A percentile compares a stretch with the other conserved stretches of the same genome.
These are phyloP conservation scores for Ahaetulla prasina DNA, from an alignment of 2,113 vertebrate species.

Conservation along the genomic window DNA sequence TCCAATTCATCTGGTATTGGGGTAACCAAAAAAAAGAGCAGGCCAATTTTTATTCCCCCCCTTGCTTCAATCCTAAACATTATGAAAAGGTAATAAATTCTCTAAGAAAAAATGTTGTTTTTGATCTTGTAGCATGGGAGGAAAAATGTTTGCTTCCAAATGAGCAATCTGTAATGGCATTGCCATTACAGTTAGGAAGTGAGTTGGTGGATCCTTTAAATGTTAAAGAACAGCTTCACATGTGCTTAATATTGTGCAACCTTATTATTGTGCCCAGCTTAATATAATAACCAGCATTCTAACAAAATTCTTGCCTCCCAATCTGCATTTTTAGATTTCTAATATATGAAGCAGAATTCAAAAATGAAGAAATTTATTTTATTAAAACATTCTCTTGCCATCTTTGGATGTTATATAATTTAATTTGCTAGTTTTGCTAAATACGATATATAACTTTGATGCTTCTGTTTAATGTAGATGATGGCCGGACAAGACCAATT, in stretches of 20 bases:
- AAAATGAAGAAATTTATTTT: not conserved
- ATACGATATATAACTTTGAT: not conserved
- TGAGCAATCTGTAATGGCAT: not conserved
- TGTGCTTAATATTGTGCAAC: not conserved
- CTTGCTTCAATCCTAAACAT: not conserved
- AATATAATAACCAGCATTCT: not conserved
- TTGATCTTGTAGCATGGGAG: not conserved
- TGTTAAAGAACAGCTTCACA: not conserved
- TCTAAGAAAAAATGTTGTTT: not conserved
- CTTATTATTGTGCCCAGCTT: not conserved
- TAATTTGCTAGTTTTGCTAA: not conserved
- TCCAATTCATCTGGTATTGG: not conserved
- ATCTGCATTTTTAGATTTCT: not conserved
- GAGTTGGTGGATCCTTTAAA: not conserved
- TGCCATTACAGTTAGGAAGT: not conserved
- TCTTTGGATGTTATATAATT: not conserved
- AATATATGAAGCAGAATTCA: not conserved
- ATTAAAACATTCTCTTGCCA: not conserved
- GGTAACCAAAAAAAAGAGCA: not conserved
- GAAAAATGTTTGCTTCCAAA: not conserved
- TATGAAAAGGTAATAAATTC: not conserved
- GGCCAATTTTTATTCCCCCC: not conserved
- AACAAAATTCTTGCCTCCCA: not conserved
- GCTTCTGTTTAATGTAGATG: constrained; percentile 71
- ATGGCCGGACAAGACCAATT: constrained; percentile 90